A percentile compares a stretch with the other conserved stretches of the same genome.
These are phyloP conservation scores for Drosophila kokeensis DNA, from an alignment of 2,888 invertebrate genomes.

Conservation along the genomic window DNA sequence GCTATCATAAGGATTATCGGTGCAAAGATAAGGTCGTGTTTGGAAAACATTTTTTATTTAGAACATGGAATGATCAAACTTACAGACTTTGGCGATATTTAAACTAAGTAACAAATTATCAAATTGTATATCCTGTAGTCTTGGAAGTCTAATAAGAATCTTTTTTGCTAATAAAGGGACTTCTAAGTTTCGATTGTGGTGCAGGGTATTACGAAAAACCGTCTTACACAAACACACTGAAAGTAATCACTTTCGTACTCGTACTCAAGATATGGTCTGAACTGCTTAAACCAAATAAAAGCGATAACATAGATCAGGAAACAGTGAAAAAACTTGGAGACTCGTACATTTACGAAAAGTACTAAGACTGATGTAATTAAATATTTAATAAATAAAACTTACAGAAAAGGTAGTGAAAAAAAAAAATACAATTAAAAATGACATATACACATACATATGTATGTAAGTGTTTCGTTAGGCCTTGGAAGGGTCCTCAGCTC, in stretches of 20 bases:
- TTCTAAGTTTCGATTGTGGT: background rate
- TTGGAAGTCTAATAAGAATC: background rate
- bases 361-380: constrained; percentile 4
- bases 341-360: background rate
- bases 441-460: background rate
- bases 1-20: background rate
- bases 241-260: background rate
- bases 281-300: background rate
- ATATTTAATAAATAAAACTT: constrained; percentile 38
- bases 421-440: constrained; percentile 9
- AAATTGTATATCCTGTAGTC: background rate
- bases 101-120: background rate
- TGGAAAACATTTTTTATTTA: background rate
- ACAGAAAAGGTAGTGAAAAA: constrained; percentile 24
- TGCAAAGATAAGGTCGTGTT: background rate
- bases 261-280: background rate
- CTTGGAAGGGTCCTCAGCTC: constrained; percentile 56
- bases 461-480: constrained; percentile 39
- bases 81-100: background rate
- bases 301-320: background rate
- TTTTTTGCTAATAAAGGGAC: background rate
- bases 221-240: background rate
- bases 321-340: background rate
- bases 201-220: background rate
- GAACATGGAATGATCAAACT: background rate